Conservation (phyloP, 2,113 vertebrate species). For the Struthio camelus region DNA sequence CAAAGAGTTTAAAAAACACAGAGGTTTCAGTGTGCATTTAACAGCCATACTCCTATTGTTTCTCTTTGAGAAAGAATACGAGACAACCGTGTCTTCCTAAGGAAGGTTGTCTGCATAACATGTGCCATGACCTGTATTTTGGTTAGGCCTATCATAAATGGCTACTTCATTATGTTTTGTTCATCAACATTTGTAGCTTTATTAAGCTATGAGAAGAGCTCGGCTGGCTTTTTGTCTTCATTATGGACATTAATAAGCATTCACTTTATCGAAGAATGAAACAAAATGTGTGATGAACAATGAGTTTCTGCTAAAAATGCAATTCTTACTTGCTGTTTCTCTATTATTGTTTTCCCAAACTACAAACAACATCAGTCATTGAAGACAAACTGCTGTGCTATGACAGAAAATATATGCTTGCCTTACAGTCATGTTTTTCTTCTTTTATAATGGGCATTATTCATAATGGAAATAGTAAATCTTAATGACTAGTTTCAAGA, state of each 20-base stretch:
- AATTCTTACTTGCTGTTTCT: constrained; percentile 41
- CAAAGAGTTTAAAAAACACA: neutral
- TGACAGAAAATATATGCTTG: constrained; percentile 70
- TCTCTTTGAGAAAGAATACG: neutral
- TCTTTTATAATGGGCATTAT: constrained; percentile 65
- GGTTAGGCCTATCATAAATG: neutral
- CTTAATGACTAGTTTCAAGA: constrained; percentile 59
- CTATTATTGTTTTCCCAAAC: constrained; percentile 52
- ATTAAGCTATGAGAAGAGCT: neutral
- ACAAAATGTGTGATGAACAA: constrained; percentile 22
- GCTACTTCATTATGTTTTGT: neutral
- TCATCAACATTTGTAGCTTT: neutral
- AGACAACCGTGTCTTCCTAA: fast-evolving
- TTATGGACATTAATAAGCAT: constrained; percentile 11
- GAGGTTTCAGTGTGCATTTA: neutral
- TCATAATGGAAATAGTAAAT: constrained; percentile 69
- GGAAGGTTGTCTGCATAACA: neutral
- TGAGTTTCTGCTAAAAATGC: constrained; percentile 32
- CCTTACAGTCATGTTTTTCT: constrained; percentile 69
- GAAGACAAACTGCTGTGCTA: constrained; percentile 65
- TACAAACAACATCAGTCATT: constrained; percentile 65
- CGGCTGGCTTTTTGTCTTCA: neutral
- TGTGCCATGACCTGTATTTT: neutral
- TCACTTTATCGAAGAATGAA: constrained; percentile 4
- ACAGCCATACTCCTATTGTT: neutral